These are phyloP conservation scores for Phrynosoma platyrhinos DNA, from an alignment of 2,113 vertebrate species.

Conservation along the genomic window DNA sequence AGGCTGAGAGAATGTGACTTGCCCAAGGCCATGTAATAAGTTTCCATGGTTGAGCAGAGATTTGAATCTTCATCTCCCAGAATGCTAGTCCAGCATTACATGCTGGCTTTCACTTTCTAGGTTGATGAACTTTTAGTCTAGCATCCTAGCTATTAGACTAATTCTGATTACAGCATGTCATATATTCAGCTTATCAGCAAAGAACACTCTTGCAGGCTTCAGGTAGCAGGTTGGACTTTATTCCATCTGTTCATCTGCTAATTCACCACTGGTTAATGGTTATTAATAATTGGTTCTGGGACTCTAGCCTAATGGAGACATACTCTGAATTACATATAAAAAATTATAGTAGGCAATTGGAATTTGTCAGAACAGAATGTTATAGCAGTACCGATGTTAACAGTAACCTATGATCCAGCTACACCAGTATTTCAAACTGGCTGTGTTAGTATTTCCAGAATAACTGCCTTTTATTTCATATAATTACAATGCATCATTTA, in stretches of 20 bases:
- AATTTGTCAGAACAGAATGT: background rate
- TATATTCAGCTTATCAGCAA: constrained; percentile 2
- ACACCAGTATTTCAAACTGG: background rate
- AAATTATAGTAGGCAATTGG: background rate
- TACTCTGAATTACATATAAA: background rate
- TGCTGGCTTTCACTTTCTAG: background rate
- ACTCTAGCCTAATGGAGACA: background rate
- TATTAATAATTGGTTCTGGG: background rate
- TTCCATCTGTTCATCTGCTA: constrained; percentile 4
- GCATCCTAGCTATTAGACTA: background rate
- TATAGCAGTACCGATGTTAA: background rate
- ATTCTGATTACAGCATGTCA: constrained; percentile 26
- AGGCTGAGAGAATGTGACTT: no score
- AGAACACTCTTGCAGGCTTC: constrained; percentile 26
- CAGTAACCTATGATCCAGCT: background rate
- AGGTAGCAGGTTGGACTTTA: background rate
- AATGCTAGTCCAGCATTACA: no score
- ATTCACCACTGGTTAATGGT: background rate
- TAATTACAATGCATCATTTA: background rate
- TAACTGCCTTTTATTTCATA: background rate
- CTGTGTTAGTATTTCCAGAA: background rate
- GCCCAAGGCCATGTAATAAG: no score
- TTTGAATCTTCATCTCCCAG: no score
- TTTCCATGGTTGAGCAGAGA: no score
- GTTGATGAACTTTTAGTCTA: background rate